phyloP scores from a whole-genome alignment of 2,797 vertebrate genomes.

The Acridotheres tristis region DNA sequence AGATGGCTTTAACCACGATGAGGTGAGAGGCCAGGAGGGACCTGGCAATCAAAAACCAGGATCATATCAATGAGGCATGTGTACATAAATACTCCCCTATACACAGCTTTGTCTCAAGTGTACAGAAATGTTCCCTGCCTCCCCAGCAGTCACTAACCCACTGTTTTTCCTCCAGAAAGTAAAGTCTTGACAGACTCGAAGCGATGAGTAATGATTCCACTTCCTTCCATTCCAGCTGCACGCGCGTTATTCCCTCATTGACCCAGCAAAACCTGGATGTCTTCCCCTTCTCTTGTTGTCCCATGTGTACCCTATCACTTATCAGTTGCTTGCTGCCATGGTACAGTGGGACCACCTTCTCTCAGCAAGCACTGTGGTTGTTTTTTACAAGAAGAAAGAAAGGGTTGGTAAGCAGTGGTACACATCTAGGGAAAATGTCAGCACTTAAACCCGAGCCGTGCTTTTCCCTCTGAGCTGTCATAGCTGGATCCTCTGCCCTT shows the following conservation, averaged over 20 bases:
- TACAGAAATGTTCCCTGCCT: background rate
- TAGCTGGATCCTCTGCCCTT: slow-evolving; percentile 56
- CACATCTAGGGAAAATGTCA: slow-evolving; percentile 21
- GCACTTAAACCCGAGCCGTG: background rate
- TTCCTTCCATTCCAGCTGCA: slow-evolving; percentile 33
- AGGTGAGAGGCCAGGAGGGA: background rate
- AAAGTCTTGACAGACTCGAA: slow-evolving; percentile 38
- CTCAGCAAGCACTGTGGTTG: background rate
- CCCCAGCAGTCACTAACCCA: background rate
- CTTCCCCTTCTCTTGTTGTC: background rate
- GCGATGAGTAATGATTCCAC: background rate
- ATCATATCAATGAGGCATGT: background rate
- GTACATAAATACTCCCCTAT: background rate
- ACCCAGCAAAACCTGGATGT: background rate
- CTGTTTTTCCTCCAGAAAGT: slow-evolving; percentile 39
- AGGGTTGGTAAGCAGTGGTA: background rate
- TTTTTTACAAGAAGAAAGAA: background rate
- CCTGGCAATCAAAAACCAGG: background rate
- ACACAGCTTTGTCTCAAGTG: background rate
- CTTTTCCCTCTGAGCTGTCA: slow-evolving; percentile 30
- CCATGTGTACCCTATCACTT: background rate
- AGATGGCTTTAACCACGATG: background rate
- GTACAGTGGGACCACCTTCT: background rate
- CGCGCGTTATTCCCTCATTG: fast-evolving
- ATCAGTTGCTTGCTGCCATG: fast-evolving